Evolutionary conservation across 2,888 invertebrate genomes (phyloP).

Genomic region (Ceriagrion tenellum): DNA sequence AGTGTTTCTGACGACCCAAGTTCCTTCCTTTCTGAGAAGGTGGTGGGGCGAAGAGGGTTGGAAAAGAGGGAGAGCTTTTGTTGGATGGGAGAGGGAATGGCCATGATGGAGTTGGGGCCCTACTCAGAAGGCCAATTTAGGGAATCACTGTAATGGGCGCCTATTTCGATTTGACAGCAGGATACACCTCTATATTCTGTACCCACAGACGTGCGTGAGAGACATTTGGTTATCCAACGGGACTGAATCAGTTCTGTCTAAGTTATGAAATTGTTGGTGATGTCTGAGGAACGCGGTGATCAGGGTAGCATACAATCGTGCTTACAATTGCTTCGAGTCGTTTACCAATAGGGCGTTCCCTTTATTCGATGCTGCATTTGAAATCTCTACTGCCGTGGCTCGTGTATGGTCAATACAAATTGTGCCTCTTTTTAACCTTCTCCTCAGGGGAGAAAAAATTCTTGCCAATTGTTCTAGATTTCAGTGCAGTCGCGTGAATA

Average conservation of each 20-base stretch:
- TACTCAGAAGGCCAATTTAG: background rate
- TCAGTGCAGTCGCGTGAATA: background rate
- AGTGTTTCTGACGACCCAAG: background rate
- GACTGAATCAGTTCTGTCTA: too few relatives aligned
- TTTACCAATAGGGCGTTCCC: too few relatives aligned
- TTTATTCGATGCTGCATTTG: too few relatives aligned
- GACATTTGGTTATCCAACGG: background rate
- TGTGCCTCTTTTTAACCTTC: background rate
- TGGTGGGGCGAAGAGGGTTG: too few relatives aligned
- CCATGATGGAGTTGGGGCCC: background rate
- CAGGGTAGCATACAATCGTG: too few relatives aligned
- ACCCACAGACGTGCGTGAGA: background rate
- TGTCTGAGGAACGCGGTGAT: too few relatives aligned
- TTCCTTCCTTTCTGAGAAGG: background rate
- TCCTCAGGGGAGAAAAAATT: background rate
- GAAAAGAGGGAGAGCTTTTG: too few relatives aligned
- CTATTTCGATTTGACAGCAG: background rate
- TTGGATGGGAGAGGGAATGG: background rate
- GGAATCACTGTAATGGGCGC: background rate
- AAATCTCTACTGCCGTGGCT: too few relatives aligned
- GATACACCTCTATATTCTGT: constrained; percentile 1
- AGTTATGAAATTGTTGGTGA: too few relatives aligned
- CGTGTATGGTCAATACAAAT: too few relatives aligned
- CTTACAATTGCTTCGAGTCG: too few relatives aligned
- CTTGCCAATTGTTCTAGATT: background rate